Base-by-base conservation (phyloP, 2,888 invertebrate genomes). In the Dione vanillae region DNA sequence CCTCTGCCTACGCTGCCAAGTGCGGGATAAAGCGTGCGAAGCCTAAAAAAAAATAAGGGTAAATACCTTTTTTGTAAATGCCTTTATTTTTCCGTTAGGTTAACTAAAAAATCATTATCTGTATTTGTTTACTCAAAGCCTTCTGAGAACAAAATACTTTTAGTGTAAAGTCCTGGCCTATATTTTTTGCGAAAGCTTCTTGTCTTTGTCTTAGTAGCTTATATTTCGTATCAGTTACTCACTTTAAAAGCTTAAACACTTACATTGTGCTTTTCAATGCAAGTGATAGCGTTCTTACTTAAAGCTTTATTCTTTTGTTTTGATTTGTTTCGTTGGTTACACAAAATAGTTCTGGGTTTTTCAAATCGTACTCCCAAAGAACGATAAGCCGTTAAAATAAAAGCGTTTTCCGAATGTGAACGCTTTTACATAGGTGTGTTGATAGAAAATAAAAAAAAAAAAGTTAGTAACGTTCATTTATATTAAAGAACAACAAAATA, bases 71-170 rank as follows among this genome's bases (percentile, higher is more conserved):
- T 61, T 61, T 19, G 49, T 19, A 11, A 49, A 19, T 10, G 11
- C 16, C 19, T 1, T 2, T 11, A 27, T 11, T 11, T 61, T 45
- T 61, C n/a, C 61, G 16, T 27, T n/a, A n/a, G n/a, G n/a, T 43
- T n/a, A 61, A 59, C n/a, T n/a, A 5, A 54, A 54, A 54, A 35
- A n/a, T 61, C n/a, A 11, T 61, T 45, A 45, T 43, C 45, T 61
- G n/a, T 61, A 16, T 56, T 11, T 61, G 61, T 61, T 61, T 27
- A 61, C 7, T 45, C 27, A 16, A 45, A 45, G 45, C 43, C 45
- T 45, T 45, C 6, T 6, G 10, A 27, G 43, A 27, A 61, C 61
- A 61, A 27, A 45, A 45, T 45, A 27, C 43, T 61, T 45, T 45
- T 27, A 61, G 45, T 35, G 43, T n/a, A n/a, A n/a, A 37, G 37